These are phyloP conservation scores for Eidolon helvum DNA, from an alignment of 2,113 vertebrate genomes.

Conservation along the genomic window DNA sequence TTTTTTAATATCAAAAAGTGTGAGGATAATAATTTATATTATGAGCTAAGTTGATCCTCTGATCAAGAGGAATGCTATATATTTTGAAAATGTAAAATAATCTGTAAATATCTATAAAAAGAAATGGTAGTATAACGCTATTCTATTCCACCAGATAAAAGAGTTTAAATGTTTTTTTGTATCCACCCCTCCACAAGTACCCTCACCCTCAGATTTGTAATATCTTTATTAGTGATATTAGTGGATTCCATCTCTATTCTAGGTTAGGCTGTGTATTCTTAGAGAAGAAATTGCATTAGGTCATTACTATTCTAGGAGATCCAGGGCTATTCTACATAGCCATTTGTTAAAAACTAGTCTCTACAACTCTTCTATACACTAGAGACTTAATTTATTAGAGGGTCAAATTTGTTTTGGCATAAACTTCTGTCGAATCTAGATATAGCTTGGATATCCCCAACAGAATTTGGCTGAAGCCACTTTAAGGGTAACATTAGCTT, in stretches of 20 bases:
- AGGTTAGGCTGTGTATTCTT: no score
- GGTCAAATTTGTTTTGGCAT: background rate
- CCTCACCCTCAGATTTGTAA: background rate
- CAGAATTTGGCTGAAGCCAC: background rate
- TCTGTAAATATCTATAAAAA: background rate
- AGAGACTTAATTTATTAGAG: background rate
- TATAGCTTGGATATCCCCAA: background rate
- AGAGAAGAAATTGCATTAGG: background rate
- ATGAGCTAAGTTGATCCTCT: no score
- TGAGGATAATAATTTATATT: background rate
- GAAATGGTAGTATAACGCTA: fast-evolving
- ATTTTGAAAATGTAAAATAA: background rate
- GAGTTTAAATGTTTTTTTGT: background rate
- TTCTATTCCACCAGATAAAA: no score
- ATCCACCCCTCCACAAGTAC: background rate
- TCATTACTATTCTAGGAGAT: background rate
- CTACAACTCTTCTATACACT: background rate
- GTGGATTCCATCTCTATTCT: background rate
- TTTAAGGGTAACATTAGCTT: background rate
- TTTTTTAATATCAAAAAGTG: background rate
- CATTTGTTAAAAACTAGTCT: background rate
- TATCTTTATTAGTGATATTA: background rate
- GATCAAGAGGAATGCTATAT: background rate
- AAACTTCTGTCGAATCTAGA: background rate
- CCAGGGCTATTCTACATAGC: background rate